These are phyloP conservation scores for Eugnorisma glareosa DNA, from an alignment of 2,888 invertebrate species.

Conservation along the genomic window DNA sequence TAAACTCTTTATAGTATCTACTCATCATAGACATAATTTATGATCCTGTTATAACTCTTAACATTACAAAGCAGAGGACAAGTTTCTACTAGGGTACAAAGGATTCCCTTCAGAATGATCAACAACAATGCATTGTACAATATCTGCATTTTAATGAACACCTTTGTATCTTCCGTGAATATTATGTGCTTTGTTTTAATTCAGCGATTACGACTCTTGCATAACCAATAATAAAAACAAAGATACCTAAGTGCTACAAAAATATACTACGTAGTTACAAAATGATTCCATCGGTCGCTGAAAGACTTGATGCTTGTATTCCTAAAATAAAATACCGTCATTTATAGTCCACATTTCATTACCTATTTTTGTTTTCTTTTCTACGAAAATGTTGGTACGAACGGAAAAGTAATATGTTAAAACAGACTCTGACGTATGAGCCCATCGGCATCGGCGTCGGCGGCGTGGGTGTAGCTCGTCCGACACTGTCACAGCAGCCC, in stretches of 20 bases:
- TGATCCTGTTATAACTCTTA: not conserved
- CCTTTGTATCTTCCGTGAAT: constrained; percentile 24
- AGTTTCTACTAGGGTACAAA: constrained; percentile 20
- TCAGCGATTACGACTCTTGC: constrained; percentile 30
- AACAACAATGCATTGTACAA: constrained; percentile 42
- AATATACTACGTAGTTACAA: constrained; percentile 19
- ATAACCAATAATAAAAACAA: constrained; percentile 24
- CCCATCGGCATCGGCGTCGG: constrained; percentile 51
- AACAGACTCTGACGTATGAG: constrained; percentile 68
- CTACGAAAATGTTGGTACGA: constrained; percentile 28
- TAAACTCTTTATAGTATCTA: not conserved
- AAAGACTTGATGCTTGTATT: constrained; percentile 13
- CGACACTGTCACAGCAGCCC: constrained; percentile 73
- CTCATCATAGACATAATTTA: not conserved
- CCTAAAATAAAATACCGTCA: constrained; percentile 17
- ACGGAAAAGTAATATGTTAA: constrained; percentile 46
- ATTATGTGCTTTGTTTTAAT: constrained; percentile 41
- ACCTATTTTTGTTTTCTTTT: constrained; percentile 24
- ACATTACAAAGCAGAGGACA: constrained; percentile 6
- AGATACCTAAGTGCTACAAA: not conserved
- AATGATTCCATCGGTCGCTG: not conserved
- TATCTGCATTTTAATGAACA: constrained; percentile 55
- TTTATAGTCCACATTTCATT: constrained; percentile 25
- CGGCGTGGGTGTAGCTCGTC: constrained; percentile 69
- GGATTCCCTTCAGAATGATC: constrained; percentile 41